phyloP scores from a whole-genome alignment of 2,113 vertebrate genomes.

The Cnemophilus loriae region DNA sequence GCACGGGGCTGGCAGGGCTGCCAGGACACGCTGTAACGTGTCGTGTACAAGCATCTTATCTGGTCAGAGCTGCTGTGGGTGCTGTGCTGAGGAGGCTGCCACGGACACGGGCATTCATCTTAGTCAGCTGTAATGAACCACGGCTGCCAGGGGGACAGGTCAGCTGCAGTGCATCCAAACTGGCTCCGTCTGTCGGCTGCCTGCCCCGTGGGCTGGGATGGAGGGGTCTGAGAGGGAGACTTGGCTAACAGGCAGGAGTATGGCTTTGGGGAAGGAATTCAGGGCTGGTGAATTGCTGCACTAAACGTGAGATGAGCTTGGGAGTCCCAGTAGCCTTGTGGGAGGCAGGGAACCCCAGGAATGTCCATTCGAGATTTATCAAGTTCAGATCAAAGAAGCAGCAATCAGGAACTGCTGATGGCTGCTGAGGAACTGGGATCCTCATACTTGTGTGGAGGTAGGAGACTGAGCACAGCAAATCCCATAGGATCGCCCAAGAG shows the following conservation, averaged over 20 bases:
- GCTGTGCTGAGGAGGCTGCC: not conserved
- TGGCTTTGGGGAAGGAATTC: not conserved
- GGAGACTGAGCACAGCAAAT: no score
- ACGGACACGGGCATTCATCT: slow-evolving; percentile 8
- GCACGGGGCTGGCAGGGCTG: not conserved
- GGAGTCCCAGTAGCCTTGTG: not conserved
- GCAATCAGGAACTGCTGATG: not conserved
- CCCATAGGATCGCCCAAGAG: rapidly evolving
- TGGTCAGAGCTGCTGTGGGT: not conserved
- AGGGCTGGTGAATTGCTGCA: not conserved
- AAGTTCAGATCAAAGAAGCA: not conserved
- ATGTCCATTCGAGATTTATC: not conserved
- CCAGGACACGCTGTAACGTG: not conserved
- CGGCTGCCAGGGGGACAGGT: slow-evolving; percentile 1
- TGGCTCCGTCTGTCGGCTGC: not conserved
- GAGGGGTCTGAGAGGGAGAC: not conserved
- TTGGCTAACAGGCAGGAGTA: not conserved
- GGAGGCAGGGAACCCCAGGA: not conserved
- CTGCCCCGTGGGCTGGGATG: rapidly evolving
- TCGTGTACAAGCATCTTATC: not conserved
- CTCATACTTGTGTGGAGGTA: rapidly evolving
- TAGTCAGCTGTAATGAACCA: not conserved
- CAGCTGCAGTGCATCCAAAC: slow-evolving; percentile 18
- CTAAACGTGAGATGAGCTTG: not conserved
- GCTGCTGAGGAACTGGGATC: not conserved